Conservation (phyloP, 2,797 vertebrate genomes). For the Coluber constrictor region DNA sequence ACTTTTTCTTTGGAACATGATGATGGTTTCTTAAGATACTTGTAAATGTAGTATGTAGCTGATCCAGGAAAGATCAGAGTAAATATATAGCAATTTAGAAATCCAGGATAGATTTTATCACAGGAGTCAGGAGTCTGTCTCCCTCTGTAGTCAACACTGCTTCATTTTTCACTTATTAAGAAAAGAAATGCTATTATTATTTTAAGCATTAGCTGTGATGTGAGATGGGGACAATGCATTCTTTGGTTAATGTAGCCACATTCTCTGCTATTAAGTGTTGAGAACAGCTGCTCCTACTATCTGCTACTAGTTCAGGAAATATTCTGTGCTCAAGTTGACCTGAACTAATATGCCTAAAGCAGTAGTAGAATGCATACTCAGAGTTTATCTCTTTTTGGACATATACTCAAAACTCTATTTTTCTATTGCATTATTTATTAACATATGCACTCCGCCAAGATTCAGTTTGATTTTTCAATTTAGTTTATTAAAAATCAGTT, state of each 20-base stretch:
- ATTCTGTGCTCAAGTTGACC: slow-evolving; percentile 25
- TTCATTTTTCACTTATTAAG: slow-evolving; percentile 70
- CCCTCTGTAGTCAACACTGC: slow-evolving; percentile 50
- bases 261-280: slow-evolving; percentile 61
- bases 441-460: not conserved
- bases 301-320: slow-evolving; percentile 40
- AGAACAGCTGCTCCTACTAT: slow-evolving; percentile 57
- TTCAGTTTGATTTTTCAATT: not conserved
- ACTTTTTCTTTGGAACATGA: slow-evolving; percentile 41
- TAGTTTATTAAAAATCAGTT: not conserved
- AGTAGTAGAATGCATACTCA: slow-evolving; percentile 26
- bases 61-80: slow-evolving; percentile 58
- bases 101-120: slow-evolving; percentile 63
- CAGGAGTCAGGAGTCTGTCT: slow-evolving; percentile 56
- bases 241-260: slow-evolving; percentile 63
- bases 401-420: not conserved
- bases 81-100: slow-evolving; percentile 51
- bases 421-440: not conserved
- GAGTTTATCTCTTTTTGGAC: not conserved
- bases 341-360: slow-evolving; percentile 14
- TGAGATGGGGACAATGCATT: slow-evolving; percentile 61
- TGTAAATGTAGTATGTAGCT: slow-evolving; percentile 47
- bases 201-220: slow-evolving; percentile 70
- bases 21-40: slow-evolving; percentile 46
- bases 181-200: slow-evolving; percentile 67